Base-by-base conservation (phyloP, 2,888 invertebrate species). In the Drosophila picticornis region DNA sequence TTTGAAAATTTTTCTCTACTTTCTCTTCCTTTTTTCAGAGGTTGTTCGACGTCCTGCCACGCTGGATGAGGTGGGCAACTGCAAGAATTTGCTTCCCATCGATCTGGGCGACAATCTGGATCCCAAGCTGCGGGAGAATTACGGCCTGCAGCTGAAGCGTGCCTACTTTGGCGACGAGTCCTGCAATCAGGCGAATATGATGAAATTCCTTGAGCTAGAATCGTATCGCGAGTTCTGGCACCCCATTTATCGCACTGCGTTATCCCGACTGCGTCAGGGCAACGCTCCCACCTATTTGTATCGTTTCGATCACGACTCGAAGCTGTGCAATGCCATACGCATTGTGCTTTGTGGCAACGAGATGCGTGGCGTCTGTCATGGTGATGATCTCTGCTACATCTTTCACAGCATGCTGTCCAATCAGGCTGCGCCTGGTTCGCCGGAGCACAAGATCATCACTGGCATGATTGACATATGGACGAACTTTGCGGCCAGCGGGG, bases 281-380 rank as follows among this genome's bases (percentile, higher is more conserved):
- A 77, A 72, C 2, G 92, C 91, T 4, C 91, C 92, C 27, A 93
- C 93, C 4, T 93, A 91, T 64, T 66, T 93, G 2, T 93, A 93
- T 50, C 91, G 93, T 34, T 93, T 93, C 73, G 93, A 92, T 27
- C 91, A 90, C 63, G 93, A 93, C 58, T 93, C 93, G 2, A 82
- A 86, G 36, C 77, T 87, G 4, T 86, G 88, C 58, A 92, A 92
- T 63, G 83, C 90, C 43, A 90, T 92, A 46, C 84, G 91, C n/a
- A 86, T 91, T 34, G 63, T 92, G 19, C 79, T 92, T 11, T 92
- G 92, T 38, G 93, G 91, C 16, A 79, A 82, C 6, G 80, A 87
- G 40, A 62, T 91, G 29, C 80, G 86, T 0, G 93, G 93, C 13
- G 91, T 88, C 0, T 91, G 93, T 36, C 93, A 93, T 76, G 93